Evolutionary conservation across 2,113 vertebrate genomes (phyloP).

Genomic region (Syngnathus typhle): DNA sequence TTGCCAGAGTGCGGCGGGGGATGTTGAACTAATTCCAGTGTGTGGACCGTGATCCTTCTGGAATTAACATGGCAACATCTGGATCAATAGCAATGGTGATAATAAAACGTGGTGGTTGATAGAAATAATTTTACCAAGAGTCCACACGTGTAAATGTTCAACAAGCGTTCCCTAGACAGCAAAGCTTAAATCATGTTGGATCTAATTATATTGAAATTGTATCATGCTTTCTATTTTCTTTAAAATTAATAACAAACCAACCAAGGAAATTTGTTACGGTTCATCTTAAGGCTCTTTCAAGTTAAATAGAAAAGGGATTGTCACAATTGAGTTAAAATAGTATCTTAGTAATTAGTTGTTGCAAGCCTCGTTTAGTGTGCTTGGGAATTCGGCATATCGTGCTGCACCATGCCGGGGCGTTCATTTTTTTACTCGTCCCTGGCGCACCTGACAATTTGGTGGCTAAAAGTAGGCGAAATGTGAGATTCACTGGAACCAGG

Average conservation of each 20-base stretch:
- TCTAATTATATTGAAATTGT: background rate
- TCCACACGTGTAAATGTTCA: slow-evolving; percentile 31
- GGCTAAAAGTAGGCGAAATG: no score
- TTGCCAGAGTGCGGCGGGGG: background rate
- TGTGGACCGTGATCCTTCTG: slow-evolving; percentile 44
- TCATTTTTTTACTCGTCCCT: no score
- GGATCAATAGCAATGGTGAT: slow-evolving; percentile 61
- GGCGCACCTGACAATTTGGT: no score
- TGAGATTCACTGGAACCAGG: no score
- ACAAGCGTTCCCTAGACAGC: slow-evolving; percentile 36
- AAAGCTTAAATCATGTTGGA: slow-evolving; percentile 17
- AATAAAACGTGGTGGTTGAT: slow-evolving; percentile 62
- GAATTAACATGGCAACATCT: slow-evolving; percentile 61
- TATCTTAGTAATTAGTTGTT: background rate
- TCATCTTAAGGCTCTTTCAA: background rate
- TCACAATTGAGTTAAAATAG: background rate
- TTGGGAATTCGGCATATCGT: no score
- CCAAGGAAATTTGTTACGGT: background rate
- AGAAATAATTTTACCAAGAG: slow-evolving; percentile 58
- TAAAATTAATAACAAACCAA: slow-evolving; percentile 44
- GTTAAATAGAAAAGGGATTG: background rate
- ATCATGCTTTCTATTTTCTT: slow-evolving; percentile 14
- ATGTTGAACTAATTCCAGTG: slow-evolving; percentile 15
- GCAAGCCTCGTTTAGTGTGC: no score
- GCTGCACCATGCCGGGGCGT: no score